phyloP scores from a whole-genome alignment of 1,140 invertebrate genomes.

The Delia radicum region DNA sequence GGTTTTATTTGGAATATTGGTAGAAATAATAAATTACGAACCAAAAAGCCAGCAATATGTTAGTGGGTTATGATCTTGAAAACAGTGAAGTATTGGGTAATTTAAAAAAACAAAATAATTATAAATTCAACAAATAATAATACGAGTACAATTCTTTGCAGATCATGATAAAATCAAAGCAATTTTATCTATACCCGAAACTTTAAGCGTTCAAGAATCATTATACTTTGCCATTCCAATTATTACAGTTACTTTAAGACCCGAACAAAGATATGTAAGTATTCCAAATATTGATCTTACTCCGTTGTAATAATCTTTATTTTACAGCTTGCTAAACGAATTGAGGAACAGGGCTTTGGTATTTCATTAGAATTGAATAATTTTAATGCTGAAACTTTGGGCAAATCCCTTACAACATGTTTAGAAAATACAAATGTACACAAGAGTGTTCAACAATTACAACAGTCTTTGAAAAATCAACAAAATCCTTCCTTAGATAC shows the following conservation, averaged over 20 bases:
- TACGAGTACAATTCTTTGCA: too few relatives aligned
- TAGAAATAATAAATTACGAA: background rate
- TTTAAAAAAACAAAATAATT: too few relatives aligned
- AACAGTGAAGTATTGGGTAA: background rate
- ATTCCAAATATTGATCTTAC: background rate
- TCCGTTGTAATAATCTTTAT: background rate
- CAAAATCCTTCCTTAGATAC: background rate
- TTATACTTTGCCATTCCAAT: background rate
- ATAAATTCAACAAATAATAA: too few relatives aligned
- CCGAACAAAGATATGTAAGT: constrained; percentile 14
- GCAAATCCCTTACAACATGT: background rate
- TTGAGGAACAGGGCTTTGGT: background rate
- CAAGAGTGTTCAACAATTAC: background rate
- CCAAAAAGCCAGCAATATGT: background rate
- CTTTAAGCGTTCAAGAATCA: background rate
- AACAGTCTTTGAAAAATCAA: background rate
- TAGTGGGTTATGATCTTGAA: background rate
- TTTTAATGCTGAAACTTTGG: background rate
- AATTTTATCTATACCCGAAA: background rate
- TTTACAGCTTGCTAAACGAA: background rate
- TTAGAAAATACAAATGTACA: background rate
- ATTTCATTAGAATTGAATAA: background rate
- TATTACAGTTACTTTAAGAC: background rate
- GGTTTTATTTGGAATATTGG: background rate
- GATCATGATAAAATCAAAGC: background rate